Conservation (phyloP, 2,888 invertebrate species). For the Erebia epiphron region DNA sequence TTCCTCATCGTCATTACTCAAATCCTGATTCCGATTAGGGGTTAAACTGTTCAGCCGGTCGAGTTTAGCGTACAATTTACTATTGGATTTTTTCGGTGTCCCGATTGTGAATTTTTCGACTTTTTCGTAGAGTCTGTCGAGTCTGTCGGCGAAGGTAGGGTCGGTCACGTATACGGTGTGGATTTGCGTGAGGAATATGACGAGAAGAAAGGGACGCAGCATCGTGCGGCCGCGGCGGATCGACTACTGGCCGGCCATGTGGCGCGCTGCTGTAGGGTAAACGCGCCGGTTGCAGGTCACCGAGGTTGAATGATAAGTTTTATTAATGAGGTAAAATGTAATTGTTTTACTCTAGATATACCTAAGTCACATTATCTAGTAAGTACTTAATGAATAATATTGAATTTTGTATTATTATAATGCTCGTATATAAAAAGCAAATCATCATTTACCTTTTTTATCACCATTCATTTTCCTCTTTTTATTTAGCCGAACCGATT, state of each 20-base stretch:
- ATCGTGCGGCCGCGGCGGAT: constrained; percentile 60
- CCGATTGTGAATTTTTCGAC: constrained; percentile 60
- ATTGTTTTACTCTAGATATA: background rate
- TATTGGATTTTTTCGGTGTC: constrained; percentile 45
- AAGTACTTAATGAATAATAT: background rate
- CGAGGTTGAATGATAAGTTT: constrained; percentile 20
- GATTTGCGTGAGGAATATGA: constrained; percentile 57
- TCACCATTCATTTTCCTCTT: no score
- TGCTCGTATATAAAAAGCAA: background rate
- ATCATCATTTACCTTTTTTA: no score
- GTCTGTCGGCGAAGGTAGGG: constrained; percentile 58
- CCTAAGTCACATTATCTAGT: background rate
- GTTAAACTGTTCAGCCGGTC: constrained; percentile 63
- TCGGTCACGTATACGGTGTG: constrained; percentile 64
- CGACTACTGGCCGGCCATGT: constrained; percentile 52
- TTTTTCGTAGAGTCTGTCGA: constrained; percentile 65
- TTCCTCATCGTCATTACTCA: constrained; percentile 68
- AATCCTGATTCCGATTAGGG: constrained; percentile 49
- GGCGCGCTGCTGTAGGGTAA: constrained; percentile 48
- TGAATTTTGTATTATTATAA: background rate
- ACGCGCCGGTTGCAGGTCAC: constrained; percentile 29
- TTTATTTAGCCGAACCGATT: no score
- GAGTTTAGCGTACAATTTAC: constrained; percentile 61
- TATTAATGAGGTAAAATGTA: constrained; percentile 3
- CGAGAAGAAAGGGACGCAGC: constrained; percentile 59